These are phyloP conservation scores for Cotesia typhae DNA, from an alignment of 1,140 invertebrate species.

Conservation along the genomic window DNA sequence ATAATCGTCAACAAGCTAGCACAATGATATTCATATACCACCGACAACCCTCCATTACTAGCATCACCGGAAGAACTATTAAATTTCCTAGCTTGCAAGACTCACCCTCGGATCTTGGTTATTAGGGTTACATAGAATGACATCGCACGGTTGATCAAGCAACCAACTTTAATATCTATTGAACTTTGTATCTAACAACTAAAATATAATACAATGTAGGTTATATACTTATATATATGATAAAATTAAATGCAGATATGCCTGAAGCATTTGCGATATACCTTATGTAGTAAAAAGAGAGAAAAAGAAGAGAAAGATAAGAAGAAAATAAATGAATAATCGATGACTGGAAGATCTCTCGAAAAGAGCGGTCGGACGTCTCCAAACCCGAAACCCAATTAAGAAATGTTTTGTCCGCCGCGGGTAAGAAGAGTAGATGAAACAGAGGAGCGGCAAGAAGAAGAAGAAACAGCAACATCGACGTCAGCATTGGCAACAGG, in stretches of 20 bases:
- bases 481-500: conserved; percentile 27
- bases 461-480: conserved; percentile 42
- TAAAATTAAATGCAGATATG: not conserved
- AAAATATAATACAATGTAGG: not conserved
- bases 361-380: conserved; percentile 37
- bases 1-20: conserved; percentile 22
- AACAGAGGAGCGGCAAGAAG: conserved; percentile 36
- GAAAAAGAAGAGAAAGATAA: conserved; percentile 10
- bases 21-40: conserved; percentile 21
- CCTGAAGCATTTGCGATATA: conserved; percentile 14
- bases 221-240: conserved; percentile 3
- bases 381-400: conserved; percentile 53
- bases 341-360: conserved; percentile 38
- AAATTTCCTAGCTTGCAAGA: conserved; percentile 34
- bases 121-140: conserved; percentile 36
- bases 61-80: conserved; percentile 37
- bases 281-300: conserved; percentile 22
- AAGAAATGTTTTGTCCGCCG: conserved; percentile 67
- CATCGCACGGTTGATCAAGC: conserved; percentile 11
- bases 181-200: not conserved
- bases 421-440: conserved; percentile 38
- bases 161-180: not conserved
- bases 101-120: conserved; percentile 34
- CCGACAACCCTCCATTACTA: conserved; percentile 26
- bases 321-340: conserved; percentile 44